phyloP scores from a whole-genome alignment of 2,888 invertebrate species.

The Myathropa florea region DNA sequence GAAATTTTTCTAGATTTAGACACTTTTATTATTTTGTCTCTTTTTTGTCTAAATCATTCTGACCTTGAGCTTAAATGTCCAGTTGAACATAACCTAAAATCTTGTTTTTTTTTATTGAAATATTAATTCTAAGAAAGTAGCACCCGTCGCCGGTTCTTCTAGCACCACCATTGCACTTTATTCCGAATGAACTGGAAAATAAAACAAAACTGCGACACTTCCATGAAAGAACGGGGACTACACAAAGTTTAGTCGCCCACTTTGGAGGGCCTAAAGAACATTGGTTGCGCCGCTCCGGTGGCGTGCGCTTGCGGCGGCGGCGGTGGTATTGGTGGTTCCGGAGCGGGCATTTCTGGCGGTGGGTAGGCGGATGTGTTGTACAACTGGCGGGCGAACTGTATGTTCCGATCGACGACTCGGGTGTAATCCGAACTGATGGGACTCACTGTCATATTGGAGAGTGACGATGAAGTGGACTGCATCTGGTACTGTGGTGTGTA shows the following conservation, averaged over 20 bases:
- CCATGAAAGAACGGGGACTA: background rate
- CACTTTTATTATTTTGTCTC: background rate
- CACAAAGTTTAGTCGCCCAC: slow-evolving; percentile 78
- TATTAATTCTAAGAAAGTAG: slow-evolving; percentile 24
- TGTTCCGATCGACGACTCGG: slow-evolving; percentile 78
- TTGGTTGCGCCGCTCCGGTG: slow-evolving; percentile 81
- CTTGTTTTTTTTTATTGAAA: background rate
- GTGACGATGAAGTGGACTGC: slow-evolving; percentile 79
- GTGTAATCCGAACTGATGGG: slow-evolving; percentile 80
- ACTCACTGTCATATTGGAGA: slow-evolving; percentile 80
- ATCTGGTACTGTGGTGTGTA: slow-evolving; percentile 80
- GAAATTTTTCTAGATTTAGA: background rate
- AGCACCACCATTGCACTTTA: slow-evolving; percentile 62
- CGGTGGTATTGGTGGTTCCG: no score
- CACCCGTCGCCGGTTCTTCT: background rate
- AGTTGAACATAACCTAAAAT: slow-evolving; percentile 53
- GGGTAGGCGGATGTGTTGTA: slow-evolving; percentile 70
- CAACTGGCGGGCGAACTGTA: slow-evolving; percentile 74
- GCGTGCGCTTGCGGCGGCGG: slow-evolving; percentile 71
- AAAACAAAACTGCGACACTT: background rate
- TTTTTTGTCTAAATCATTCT: background rate
- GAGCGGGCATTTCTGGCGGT: slow-evolving; percentile 73
- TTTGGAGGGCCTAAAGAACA: slow-evolving; percentile 90
- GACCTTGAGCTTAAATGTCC: slow-evolving; percentile 44
- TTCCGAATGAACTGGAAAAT: background rate